Evolutionary conservation across 2,888 invertebrate genomes (phyloP), one percentile per base, ranked within the genome.

Genomic region (Torymus tubicola): DNA sequence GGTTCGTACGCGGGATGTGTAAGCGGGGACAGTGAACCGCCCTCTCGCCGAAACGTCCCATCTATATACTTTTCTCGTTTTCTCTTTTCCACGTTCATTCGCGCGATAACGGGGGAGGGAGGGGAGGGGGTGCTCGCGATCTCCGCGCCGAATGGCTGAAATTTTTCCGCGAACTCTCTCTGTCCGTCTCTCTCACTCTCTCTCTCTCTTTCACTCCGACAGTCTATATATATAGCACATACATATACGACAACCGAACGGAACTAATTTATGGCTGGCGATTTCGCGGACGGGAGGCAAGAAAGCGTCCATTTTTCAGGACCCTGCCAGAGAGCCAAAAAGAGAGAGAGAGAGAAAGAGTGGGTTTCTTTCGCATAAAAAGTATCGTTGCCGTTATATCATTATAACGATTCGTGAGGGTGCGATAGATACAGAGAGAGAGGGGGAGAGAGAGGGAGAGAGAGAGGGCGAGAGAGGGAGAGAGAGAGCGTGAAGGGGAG

Each of bases 251-350:
- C 21, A 31, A 16, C 57, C 69, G n/a, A 55, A 50, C 57, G 74
- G 61, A 74, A 76, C 83, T 85, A 86, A 87, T 86, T 87, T 86
- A 87, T 84, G 84, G 81, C 73, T 77, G 78, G 85, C 84, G 85
- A 84, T 85, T 86, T 84, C 81, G 82, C 83, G 82, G 84, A 24
- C 3, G 24, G 82, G 79, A n/a, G 14, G 83, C 83, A 86, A 85
- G 84, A 53, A 87, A 87, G 81, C 81, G 78, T 82, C 84, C 85
- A 86, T 87, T 86, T 87, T 86, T 87, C 85, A 85, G 58, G 0
- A 11, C 10, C n/a, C n/a, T n/a, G 64, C 31, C 8, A 12, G 52
- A 63, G 60, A 24, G n/a, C 24, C 13, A 12, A n/a, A 78, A 14
- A 75, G 50, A 61, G 31, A 1, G 31, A 50, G 24, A 11, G 52